Base-by-base conservation (phyloP, 2,113 vertebrate genomes). In the Neodon shergylaensis region DNA sequence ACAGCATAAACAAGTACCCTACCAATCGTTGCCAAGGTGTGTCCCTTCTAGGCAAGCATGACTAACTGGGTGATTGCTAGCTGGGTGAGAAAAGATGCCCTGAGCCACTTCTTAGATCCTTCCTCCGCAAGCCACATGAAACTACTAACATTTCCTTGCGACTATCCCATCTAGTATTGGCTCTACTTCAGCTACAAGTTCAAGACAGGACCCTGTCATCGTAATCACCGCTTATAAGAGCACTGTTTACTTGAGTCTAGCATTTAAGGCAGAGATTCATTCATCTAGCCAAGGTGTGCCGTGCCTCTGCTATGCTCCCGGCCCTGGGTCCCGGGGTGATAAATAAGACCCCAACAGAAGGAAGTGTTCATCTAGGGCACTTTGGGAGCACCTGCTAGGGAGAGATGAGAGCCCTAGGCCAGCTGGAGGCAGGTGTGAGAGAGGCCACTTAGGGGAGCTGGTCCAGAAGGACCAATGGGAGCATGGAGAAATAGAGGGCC, bases 1-100 rank as follows among this genome's bases (percentile, higher is more conserved):
- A 87, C 58, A 91, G 58, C 74, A 91, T 54, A 94, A 96, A 95
- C 95, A 96, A 73, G 81, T 26, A 31, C 33, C 31, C 91, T 36
- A 44, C 36, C 58, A 88, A 82, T 58, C 31, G 24, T 91, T 96
- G 91, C 77, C 5, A 26, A 91, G 49, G 74, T 52, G 22, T 44
- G 33, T 72, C 31, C 77, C 63, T 96, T 78, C 54, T 70, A 86
- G 63, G 86, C 91, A 28, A 89, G 26, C 73, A 88, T 95, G 28
- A 54, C 88, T 65, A 47, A 42, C 44, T 68, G 88, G 66, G 58
- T 74, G 78, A 19, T 52, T 70, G 61, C 54, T 52, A 65, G 54
- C 54, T 83, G 47, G 54, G 76, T 79, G 33, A 65, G 16, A 33
- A 17, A 63, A 66, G 78, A 42, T 28, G 2, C 21, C 86, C 76